Evolutionary conservation across 2,797 vertebrate genomes (phyloP), one percentile per base, ranked within the genome.

Genomic region (Siniperca undulata): DNA sequence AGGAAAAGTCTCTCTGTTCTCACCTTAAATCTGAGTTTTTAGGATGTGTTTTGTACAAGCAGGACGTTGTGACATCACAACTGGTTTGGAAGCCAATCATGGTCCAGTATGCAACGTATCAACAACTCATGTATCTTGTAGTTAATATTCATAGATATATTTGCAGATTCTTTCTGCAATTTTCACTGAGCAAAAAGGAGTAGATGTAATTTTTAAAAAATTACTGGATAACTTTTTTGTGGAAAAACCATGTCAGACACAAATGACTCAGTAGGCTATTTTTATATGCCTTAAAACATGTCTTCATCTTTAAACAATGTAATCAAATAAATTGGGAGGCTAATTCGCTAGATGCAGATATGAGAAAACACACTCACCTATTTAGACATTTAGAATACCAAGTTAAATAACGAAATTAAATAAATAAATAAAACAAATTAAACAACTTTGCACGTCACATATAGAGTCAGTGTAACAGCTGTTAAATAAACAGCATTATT

Each of bases 41-140:
- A 30, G 30, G 30, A 30, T 16, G 12, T 24, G 27, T 30, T 2
- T 6, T 4, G 19, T 11, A 4, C 0, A 0, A n/a, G 20, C 16
- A 27, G 1, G 4, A 30, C 11, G n/a, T 22, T 30, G 38, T 61
- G 38, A 64, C 38, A n/a, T 69, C 20, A 74, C 7, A 17, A 3
- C 19, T 3, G n/a, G 16, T 10, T 4, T 55, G 4, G 1, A 20
- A 68, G 48, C 7, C 46, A 46, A 46, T 27, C 5, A 1, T 0
- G 44, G 0, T 22, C 17, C 10, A 24, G 2, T 14, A 10, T 20
- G 17, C 6, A 3, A 17, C 10, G 30, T 30, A 30, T 13, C 7
- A 13, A 42, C 40, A 17, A 56, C 2, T 66, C 4, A 36, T 20
- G 24, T 55, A 36, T 0, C 2, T 8, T 19, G 1, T 14, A 34